phyloP scores from a whole-genome alignment of 2,113 vertebrate species.

The Melierax canorus region DNA sequence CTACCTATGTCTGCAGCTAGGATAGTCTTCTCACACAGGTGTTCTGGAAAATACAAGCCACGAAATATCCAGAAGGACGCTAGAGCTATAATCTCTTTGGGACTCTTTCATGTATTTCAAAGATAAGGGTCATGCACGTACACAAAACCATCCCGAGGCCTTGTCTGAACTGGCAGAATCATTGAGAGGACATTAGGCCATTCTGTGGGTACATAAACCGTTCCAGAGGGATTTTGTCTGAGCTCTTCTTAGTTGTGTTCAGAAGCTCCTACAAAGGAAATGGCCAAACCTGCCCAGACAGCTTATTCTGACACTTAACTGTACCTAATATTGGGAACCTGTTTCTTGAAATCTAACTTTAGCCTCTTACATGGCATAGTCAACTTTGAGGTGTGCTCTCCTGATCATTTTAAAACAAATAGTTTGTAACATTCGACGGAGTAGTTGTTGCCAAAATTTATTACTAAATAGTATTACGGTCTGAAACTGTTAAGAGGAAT shows the following conservation, averaged over 20 bases:
- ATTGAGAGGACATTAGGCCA: neutral
- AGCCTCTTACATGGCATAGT: neutral
- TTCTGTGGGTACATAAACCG: neutral
- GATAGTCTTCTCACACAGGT: neutral
- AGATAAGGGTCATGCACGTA: neutral
- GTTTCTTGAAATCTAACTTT: neutral
- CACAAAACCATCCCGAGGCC: neutral
- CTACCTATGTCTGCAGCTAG: neutral
- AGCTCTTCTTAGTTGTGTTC: neutral
- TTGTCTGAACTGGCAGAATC: neutral
- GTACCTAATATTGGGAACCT: neutral
- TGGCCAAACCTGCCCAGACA: neutral
- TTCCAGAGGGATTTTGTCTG: neutral
- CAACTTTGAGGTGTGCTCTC: neutral
- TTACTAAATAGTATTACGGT: neutral
- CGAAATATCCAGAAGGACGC: neutral
- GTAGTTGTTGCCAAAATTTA: neutral
- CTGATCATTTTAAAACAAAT: neutral
- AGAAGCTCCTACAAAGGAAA: neutral
- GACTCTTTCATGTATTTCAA: neutral
- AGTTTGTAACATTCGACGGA: neutral
- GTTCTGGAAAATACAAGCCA: neutral
- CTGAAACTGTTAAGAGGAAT: neutral
- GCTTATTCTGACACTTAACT: neutral
- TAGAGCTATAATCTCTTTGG: neutral